Percentiles rank a stretch among this genome's conserved stretches.
Evolutionary conservation across 1,140 invertebrate genomes (phyloP).

Genomic region (Achatina immaculata): DNA sequence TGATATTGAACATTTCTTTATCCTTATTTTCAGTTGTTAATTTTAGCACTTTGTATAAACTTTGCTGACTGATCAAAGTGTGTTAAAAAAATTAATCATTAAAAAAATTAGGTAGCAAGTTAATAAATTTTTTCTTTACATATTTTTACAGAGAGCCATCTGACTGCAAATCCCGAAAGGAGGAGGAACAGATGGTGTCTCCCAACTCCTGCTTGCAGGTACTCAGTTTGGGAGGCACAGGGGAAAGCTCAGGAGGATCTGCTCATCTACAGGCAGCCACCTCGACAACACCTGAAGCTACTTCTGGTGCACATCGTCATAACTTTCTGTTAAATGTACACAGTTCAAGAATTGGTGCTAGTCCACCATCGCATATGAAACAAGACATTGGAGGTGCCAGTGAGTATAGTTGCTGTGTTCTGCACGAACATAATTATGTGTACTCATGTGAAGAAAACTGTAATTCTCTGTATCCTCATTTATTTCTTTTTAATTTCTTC

Average conservation of each 20-base stretch:
- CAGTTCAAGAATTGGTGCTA: neutral
- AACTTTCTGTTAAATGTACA: conserved; percentile 31
- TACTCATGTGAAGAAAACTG: too few species aligned
- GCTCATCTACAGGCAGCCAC: conserved; percentile 45
- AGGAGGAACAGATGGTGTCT: conserved; percentile 40
- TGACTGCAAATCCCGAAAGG: conserved; percentile 36
- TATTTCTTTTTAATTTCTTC: too few species aligned
- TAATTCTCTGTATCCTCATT: too few species aligned
- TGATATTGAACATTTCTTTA: too few species aligned
- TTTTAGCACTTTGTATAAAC: too few species aligned
- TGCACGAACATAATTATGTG: too few species aligned
- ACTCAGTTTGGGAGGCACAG: conserved; percentile 27
- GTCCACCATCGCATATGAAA: conserved; percentile 32
- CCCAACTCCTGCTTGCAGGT: conserved; percentile 25
- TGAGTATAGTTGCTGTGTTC: conserved; percentile 8
- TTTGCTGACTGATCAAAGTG: too few species aligned
- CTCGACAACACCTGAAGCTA: conserved; percentile 45
- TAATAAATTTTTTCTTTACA: neutral
- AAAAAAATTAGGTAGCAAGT: too few species aligned
- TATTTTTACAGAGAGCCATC: conserved; percentile 38
- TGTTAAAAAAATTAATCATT: too few species aligned
- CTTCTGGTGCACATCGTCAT: conserved; percentile 5
- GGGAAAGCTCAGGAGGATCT: conserved; percentile 19
- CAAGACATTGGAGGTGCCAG: conserved; percentile 31
- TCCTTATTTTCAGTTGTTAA: too few species aligned